Evolutionary conservation across 1,140 invertebrate species (phyloP).

Genomic region (Brachionus calyciflorus): DNA sequence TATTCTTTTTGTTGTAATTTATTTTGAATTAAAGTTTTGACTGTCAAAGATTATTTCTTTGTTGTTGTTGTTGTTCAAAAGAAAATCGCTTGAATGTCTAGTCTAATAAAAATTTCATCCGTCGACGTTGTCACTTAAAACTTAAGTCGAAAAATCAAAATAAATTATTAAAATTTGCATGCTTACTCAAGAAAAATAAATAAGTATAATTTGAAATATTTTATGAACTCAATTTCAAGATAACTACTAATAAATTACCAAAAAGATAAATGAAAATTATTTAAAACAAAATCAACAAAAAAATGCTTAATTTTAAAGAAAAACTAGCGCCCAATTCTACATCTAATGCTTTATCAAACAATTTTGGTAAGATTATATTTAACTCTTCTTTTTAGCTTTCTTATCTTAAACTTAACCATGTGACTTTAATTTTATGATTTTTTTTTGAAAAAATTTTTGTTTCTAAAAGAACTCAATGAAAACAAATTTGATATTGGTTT

Average conservation of each 20-base stretch:
- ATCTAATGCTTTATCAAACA: slow-evolving; percentile 11
- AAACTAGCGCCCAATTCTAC: neutral
- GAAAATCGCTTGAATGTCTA: no score
- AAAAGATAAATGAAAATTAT: neutral
- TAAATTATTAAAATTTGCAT: slow-evolving; percentile 21
- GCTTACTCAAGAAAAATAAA: neutral
- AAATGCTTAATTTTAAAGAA: slow-evolving; percentile 25
- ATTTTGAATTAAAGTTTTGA: no score
- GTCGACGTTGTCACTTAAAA: no score
- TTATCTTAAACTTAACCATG: no score
- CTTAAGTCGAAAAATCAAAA: no score
- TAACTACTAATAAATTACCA: neutral
- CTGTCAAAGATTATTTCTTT: no score
- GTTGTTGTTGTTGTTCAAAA: no score
- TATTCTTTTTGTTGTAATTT: no score
- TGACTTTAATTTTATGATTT: no score
- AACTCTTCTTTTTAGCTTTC: slow-evolving; percentile 17
- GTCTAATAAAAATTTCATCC: no score
- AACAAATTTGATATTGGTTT: slow-evolving; percentile 27
- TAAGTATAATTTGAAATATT: slow-evolving; percentile 32
- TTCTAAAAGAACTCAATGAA: neutral
- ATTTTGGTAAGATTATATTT: slow-evolving; percentile 17
- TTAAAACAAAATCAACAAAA: slow-evolving; percentile 14
- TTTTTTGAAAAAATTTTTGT: neutral
- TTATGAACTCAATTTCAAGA: neutral